phyloP scores from a whole-genome alignment of 2,113 vertebrate species.

The Chaenocephalus aceratus region DNA sequence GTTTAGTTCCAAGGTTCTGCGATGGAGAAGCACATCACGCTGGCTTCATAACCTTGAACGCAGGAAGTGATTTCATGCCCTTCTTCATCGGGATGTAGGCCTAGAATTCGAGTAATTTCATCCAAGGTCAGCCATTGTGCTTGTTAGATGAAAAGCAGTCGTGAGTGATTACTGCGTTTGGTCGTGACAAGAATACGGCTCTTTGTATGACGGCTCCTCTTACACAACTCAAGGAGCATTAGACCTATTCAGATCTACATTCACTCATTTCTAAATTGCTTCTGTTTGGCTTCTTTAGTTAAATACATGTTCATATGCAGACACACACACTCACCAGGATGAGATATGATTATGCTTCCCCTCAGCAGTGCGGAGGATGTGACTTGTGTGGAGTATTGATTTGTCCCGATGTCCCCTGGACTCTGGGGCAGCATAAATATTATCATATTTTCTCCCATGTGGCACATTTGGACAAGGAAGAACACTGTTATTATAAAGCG shows the following conservation, averaged over 20 bases:
- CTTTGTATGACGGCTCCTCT: neutral
- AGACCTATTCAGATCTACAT: neutral
- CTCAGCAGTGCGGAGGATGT: slow-evolving; percentile 49
- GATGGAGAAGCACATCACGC: slow-evolving; percentile 15
- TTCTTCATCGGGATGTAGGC: slow-evolving; percentile 16
- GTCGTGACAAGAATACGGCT: slow-evolving; percentile 18
- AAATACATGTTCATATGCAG: slow-evolving; percentile 8
- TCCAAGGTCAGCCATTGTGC: slow-evolving; percentile 52
- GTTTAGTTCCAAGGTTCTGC: slow-evolving; percentile 43
- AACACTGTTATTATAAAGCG: slow-evolving; percentile 44
- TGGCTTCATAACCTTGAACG: slow-evolving; percentile 46
- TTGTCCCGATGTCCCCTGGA: slow-evolving; percentile 52
- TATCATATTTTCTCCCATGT: slow-evolving; percentile 49
- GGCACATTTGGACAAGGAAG: slow-evolving; percentile 49
- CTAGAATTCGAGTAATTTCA: slow-evolving; percentile 48
- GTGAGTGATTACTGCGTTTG: slow-evolving; percentile 16
- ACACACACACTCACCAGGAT: slow-evolving; percentile 33
- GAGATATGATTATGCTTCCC: slow-evolving; percentile 50
- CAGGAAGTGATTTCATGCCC: slow-evolving; percentile 41
- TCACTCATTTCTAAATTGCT: slow-evolving; percentile 21
- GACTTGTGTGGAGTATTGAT: slow-evolving; percentile 66
- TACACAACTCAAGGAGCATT: slow-evolving; percentile 3
- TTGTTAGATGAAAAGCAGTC: slow-evolving; percentile 38
- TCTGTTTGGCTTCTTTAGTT: slow-evolving; percentile 18
- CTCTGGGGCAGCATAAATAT: slow-evolving; percentile 62